Percentiles rank a stretch among this genome's conserved stretches.
Evolutionary conservation across 2,113 vertebrate species (phyloP).

Genomic region (Serilophus lunatus): DNA sequence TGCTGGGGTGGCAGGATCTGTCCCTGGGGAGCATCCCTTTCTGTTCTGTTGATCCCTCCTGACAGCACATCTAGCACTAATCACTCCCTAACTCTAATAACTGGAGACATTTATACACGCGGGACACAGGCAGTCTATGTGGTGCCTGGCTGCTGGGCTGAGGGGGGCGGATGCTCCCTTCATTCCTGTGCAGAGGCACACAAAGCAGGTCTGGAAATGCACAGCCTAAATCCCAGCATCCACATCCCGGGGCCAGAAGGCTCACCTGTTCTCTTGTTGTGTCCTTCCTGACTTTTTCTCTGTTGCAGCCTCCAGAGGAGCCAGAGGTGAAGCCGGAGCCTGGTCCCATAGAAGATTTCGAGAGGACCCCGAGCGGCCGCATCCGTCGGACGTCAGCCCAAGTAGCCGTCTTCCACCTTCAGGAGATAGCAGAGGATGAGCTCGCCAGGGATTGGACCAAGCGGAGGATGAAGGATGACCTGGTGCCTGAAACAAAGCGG

Average conservation of each 20-base stretch:
- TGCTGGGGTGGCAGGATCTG: not conserved
- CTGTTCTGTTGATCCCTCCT: constrained; percentile 5
- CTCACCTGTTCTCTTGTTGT: accelerated
- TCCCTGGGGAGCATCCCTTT: constrained; percentile 16
- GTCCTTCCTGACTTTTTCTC: not conserved
- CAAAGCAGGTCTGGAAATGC: not conserved
- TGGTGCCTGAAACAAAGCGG: constrained; percentile 93
- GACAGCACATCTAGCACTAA: not conserved
- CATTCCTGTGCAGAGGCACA: not conserved
- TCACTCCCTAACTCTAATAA: not conserved
- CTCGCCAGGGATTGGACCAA: constrained; percentile 93
- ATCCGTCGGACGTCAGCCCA: constrained; percentile 92
- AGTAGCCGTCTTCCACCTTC: constrained; percentile 94
- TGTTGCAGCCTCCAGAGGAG: constrained; percentile 46
- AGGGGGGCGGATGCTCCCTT: not conserved
- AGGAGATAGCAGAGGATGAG: constrained; percentile 95
- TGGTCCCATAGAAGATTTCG: constrained; percentile 79
- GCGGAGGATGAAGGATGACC: constrained; percentile 93
- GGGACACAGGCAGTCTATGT: not conserved
- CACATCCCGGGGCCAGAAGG: accelerated
- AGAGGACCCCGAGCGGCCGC: constrained; percentile 91
- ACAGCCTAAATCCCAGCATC: not conserved
- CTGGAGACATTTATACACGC: not conserved
- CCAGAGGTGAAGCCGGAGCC: constrained; percentile 62
- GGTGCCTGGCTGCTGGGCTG: not conserved